phyloP scores from a whole-genome alignment of 2,113 vertebrate species.

The Epinephelus lanceolatus region DNA sequence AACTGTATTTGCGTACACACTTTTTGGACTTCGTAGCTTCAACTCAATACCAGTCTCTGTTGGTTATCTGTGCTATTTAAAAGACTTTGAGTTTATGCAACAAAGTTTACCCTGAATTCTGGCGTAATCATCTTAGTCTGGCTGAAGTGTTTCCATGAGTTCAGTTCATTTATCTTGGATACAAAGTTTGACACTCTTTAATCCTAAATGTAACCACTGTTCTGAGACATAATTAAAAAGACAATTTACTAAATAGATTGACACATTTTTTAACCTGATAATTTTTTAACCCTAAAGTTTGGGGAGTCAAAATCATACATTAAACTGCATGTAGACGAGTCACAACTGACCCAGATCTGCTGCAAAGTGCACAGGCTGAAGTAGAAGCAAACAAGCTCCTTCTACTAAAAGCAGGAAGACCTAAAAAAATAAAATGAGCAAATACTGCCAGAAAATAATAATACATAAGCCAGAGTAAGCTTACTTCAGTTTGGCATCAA shows the following conservation, averaged over 20 bases:
- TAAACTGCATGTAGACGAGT: slow-evolving; percentile 28
- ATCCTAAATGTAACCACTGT: not conserved
- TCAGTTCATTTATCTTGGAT: slow-evolving; percentile 19
- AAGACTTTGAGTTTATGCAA: too few relatives aligned
- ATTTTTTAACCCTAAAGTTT: too few relatives aligned
- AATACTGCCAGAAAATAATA: slow-evolving; percentile 35
- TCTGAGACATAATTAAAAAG: not conserved
- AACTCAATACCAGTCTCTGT: too few relatives aligned
- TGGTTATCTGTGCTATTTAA: too few relatives aligned
- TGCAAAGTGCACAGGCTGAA: slow-evolving; percentile 63
- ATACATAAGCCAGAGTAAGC: slow-evolving; percentile 6
- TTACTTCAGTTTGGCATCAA: slow-evolving; percentile 36
- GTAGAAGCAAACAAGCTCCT: slow-evolving; percentile 24
- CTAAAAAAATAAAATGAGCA: slow-evolving; percentile 25
- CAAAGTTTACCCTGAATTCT: not conserved
- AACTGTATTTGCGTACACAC: too few relatives aligned
- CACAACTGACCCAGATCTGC: slow-evolving; percentile 24
- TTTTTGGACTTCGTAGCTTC: too few relatives aligned
- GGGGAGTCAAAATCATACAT: not conserved
- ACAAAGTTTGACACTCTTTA: not conserved
- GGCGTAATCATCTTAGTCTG: not conserved
- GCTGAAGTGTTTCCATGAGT: slow-evolving; percentile 9
- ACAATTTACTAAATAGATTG: not conserved
- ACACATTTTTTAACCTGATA: not conserved
- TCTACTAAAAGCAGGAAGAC: slow-evolving; percentile 63